Evolutionary conservation across 1,140 invertebrate species (phyloP).

Genomic region (Agrypnia vestita): DNA sequence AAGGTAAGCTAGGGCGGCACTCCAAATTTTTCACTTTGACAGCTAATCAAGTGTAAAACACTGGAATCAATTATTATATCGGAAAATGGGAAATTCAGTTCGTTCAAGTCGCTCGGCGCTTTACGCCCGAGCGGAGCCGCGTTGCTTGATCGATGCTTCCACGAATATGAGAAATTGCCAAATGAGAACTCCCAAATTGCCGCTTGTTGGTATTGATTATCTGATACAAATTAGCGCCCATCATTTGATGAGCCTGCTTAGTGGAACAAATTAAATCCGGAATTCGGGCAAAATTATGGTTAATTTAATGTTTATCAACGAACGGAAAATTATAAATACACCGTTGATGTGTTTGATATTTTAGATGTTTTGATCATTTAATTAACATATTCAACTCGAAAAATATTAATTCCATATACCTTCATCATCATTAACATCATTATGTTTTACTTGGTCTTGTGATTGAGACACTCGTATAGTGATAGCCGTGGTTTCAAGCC

Average conservation of each 20-base stretch:
- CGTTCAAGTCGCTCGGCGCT: not conserved
- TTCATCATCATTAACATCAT: too few species aligned
- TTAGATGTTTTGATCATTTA: too few species aligned
- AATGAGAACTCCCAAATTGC: slow-evolving; percentile 16
- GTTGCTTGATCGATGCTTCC: slow-evolving; percentile 22
- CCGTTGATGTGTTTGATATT: too few species aligned
- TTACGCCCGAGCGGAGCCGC: not conserved
- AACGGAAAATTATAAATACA: too few species aligned
- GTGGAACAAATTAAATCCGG: not conserved
- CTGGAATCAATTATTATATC: slow-evolving; percentile 45
- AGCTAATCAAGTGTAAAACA: slow-evolving; percentile 48
- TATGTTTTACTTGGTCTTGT: too few species aligned
- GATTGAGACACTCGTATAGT: too few species aligned
- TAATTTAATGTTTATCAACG: too few species aligned
- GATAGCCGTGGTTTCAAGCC: too few species aligned
- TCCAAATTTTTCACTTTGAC: slow-evolving; percentile 39
- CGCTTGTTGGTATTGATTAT: slow-evolving; percentile 17
- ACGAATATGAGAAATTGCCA: slow-evolving; percentile 34
- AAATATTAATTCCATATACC: too few species aligned
- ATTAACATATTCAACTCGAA: too few species aligned
- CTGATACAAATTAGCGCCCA: not conserved
- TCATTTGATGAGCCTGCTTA: not conserved
- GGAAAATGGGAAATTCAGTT: slow-evolving; percentile 35
- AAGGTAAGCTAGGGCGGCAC: not conserved
- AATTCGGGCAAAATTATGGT: too few species aligned